Conservation (phyloP, 1,140 invertebrate species). For the Eciton burchellii region DNA sequence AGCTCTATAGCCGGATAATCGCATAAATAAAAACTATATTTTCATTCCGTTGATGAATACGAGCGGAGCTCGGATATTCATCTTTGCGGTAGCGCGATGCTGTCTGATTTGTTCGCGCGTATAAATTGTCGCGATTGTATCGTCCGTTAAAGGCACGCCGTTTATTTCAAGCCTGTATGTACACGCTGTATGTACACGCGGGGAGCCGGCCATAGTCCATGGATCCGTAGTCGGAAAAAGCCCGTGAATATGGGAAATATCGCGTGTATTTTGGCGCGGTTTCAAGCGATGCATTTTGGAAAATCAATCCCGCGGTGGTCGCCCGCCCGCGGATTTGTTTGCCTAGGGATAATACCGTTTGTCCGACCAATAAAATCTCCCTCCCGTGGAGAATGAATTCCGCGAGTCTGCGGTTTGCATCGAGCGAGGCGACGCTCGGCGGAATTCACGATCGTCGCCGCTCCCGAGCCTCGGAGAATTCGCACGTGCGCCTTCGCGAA, state of each 20-base stretch:
- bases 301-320: slow-evolving; percentile 69
- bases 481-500: too few relatives aligned
- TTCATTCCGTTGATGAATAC: too few relatives aligned
- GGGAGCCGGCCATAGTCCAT: too few relatives aligned
- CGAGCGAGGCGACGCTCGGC: background rate
- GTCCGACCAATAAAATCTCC: slow-evolving; percentile 63
- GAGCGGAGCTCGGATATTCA: too few relatives aligned
- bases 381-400: slow-evolving; percentile 29
- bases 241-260: slow-evolving; percentile 50
- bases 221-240: background rate
- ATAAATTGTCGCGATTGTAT: slow-evolving; percentile 25
- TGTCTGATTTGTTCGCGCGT: slow-evolving; percentile 14
- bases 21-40: too few relatives aligned
- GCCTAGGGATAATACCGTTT: slow-evolving; percentile 33
- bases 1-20: slow-evolving; percentile 16
- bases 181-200: slow-evolving; percentile 7
- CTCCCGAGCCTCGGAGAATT: background rate
- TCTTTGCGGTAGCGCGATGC: background rate
- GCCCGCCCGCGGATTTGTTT: slow-evolving; percentile 51
- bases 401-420: background rate
- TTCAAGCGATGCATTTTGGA: slow-evolving; percentile 70
- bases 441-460: background rate
- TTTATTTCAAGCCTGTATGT: slow-evolving; percentile 25
- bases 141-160: slow-evolving; percentile 7
- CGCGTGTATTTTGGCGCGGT: slow-evolving; percentile 63